Evolutionary conservation across 2,797 vertebrate genomes (phyloP).

Genomic region (Leuciscus waleckii): DNA sequence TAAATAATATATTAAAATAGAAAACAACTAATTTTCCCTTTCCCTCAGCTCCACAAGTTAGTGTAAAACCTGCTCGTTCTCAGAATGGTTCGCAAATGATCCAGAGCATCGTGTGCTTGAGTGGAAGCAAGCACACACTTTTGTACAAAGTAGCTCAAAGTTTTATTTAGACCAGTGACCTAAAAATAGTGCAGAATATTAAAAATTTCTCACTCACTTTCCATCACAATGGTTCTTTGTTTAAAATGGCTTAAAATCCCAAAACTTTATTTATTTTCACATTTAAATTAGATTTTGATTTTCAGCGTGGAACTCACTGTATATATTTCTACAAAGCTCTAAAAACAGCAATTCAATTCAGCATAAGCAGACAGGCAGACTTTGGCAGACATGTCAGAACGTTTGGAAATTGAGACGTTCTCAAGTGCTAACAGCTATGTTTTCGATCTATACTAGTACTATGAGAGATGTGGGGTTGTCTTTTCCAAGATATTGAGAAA

Average conservation of each 20-base stretch:
- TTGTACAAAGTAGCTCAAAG: not conserved
- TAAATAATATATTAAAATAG: not conserved
- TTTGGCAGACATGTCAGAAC: constrained; percentile 3
- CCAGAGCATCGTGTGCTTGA: not conserved
- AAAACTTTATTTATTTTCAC: not conserved
- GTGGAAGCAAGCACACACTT: too few relatives aligned
- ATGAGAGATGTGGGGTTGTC: not conserved
- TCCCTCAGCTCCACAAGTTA: not conserved
- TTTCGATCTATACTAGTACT: not conserved
- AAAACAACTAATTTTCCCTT: not conserved
- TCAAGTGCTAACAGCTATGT: constrained; percentile 4
- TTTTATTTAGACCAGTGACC: not conserved
- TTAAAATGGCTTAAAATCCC: not conserved
- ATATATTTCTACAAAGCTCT: not conserved
- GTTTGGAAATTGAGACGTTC: not conserved
- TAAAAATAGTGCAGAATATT: not conserved
- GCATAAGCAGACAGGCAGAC: constrained; percentile 11
- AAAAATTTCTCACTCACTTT: not conserved
- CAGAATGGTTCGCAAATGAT: not conserved
- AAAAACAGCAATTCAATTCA: not conserved
- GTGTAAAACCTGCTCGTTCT: not conserved
- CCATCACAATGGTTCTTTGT: not conserved
- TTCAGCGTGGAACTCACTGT: not conserved
- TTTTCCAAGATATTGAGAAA: constrained; percentile 13
- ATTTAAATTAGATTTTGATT: not conserved